Evolutionary conservation across 2,113 vertebrate genomes (phyloP), one percentile per base, ranked within the genome.

Genomic region (Daubentonia madagascariensis): DNA sequence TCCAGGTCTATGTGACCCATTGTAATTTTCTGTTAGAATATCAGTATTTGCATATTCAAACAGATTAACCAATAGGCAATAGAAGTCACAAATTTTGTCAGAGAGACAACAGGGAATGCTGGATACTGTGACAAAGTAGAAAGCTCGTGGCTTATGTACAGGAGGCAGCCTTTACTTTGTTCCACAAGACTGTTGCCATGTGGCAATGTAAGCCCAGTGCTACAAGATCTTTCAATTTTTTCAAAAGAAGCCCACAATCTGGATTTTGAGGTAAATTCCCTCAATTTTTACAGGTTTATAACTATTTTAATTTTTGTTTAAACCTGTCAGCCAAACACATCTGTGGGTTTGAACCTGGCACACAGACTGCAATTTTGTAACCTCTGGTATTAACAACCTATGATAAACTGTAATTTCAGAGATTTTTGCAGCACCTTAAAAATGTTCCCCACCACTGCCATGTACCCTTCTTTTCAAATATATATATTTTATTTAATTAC

Each of bases 231-330:
- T 68, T 45, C 11, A 35, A 89, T 45, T 12, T 89, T 89, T 93
- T 93, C 84, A 89, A 93, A 91, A 78, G 9, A 80, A 78, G 18
- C 50, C 50, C 59, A 22, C 18, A 37, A 20, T 65, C 37, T 93
- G 23, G 18, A 86, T 45, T 88, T 78, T 81, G 20, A 78, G 72
- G 22, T 52, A 79, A 61, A 89, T 57, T 78, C 48, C 2, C 17
- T 32, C n/a, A 72, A 4, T n/a, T 90, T 86, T 94, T 50, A 95
- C 93, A 45, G 22, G 18, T 63, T 88, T 28, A 68, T 4, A 54
- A 81, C 65, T 40, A 91, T 76, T 85, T 59, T 37, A 70, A 73
- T 57, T 59, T 88, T 84, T 73, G 6, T 89, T 97, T 73, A 93
- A 86, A 28, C 20, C 28, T 48, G 40, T 35, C 9, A 22, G 4